Base-by-base conservation (phyloP, 2,888 invertebrate genomes). In the Adineta ricciae region DNA sequence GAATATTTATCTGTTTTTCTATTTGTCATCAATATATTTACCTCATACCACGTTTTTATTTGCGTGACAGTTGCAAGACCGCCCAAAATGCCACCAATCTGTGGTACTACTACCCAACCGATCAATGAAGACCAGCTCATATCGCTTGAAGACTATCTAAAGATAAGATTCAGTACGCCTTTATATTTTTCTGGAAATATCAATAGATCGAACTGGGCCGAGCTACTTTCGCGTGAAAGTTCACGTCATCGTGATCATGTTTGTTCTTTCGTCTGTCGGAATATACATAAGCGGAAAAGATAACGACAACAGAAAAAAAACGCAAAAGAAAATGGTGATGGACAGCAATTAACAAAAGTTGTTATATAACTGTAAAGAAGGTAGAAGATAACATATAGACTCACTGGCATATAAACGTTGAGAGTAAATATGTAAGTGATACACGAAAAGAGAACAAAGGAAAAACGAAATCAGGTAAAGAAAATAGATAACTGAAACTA, bases 1-100 rank as follows among this genome's bases (percentile, higher is more conserved):
- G 5, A 50, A 19, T 50, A 50, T 50, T 19, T 50, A 50, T 50
- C 19, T 50, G 50, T 50, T 46, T 46, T 46, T 46, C 11, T 11
- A 46, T 46, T 46, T 8, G 14, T 52, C 7, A 52, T 52, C 21
- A 64, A 32, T 27, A 38, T 9, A 8, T 38, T 41, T 78, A 41
- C 78, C 7, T 38, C 78, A 78, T 78, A 78, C 78, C 78, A 78
- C 11, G 78, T 78, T 78, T 78, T 78, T 1, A 78, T 41, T 78
- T 78, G 78, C n/a, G 14, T 78, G 2, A 41, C 78, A 38, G 41
- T 32, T 41, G 8, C n/a, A 41, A 78, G 8, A 11, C 78, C 78
- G n/a, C 41, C 41, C n/a, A 78, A 9, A 78, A 78, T 32, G n/a
- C 78, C 78, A 41, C 78, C 78, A 41, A 78, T 41, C 24, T 78